These are phyloP conservation scores for Aphelenchoides avenae DNA, from an alignment of 1,140 invertebrate species.

Conservation along the genomic window DNA sequence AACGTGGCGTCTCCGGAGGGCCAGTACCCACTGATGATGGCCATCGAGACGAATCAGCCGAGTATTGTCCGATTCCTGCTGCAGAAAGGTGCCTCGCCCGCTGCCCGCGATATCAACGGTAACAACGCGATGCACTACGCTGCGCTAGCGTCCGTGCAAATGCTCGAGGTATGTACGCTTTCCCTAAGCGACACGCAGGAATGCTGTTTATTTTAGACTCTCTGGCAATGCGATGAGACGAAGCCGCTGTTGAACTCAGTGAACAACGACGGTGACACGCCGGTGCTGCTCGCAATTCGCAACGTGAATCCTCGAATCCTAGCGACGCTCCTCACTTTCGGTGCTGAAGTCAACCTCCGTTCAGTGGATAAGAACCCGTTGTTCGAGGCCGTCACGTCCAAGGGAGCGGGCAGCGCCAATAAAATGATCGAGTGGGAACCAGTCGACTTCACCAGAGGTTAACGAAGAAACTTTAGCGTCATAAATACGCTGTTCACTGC, in stretches of 20 bases:
- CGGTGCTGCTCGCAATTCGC: constrained; percentile 51
- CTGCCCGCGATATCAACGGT: constrained; percentile 41
- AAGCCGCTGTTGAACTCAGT: constrained; percentile 47
- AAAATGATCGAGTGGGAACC: constrained; percentile 43
- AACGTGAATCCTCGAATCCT: constrained; percentile 54
- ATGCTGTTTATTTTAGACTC: constrained; percentile 28
- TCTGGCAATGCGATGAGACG: constrained; percentile 39
- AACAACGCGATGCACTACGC: constrained; percentile 55
- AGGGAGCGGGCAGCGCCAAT: no score
- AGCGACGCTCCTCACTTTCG: constrained; percentile 33
- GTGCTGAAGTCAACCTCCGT: constrained; percentile 31
- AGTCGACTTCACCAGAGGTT: not conserved
- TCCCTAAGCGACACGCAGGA: not conserved
- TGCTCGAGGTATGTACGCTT: constrained; percentile 44
- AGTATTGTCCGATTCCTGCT: constrained; percentile 47
- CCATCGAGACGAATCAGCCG: constrained; percentile 50
- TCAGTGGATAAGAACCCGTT: constrained; percentile 50
- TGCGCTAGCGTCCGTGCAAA: constrained; percentile 48
- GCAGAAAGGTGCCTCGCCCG: constrained; percentile 43
- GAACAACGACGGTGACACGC: constrained; percentile 54
- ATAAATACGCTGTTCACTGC: constrained; percentile 50
- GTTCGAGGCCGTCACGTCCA: constrained; percentile 52
- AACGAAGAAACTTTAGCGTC: constrained; percentile 50
- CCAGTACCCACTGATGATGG: constrained; percentile 53
- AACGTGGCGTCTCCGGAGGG: constrained; percentile 49